Evolutionary conservation across 2,797 vertebrate genomes (phyloP).

Genomic region (Danio choprae): DNA sequence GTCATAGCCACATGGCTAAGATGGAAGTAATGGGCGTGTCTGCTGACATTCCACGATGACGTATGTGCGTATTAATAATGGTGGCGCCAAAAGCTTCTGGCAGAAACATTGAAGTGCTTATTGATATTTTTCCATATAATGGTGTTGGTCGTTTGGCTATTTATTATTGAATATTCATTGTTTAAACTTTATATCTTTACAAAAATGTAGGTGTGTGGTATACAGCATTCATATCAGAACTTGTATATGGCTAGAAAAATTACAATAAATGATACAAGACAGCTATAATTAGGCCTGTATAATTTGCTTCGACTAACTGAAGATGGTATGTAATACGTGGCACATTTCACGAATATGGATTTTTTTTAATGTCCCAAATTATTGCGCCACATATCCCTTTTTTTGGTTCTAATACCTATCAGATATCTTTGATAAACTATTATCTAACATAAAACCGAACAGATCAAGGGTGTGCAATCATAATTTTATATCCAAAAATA

Average conservation of each 20-base stretch:
- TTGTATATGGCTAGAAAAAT: neutral
- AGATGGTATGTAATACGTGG: neutral
- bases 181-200: neutral
- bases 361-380: neutral
- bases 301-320: neutral
- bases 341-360: neutral
- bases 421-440: neutral
- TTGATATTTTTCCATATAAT: neutral
- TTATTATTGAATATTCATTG: neutral
- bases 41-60: constrained; percentile 43
- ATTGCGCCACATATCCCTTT: neutral
- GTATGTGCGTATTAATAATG: neutral
- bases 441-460: neutral
- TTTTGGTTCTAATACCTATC: neutral
- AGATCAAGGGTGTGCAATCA: neutral
- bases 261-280: neutral
- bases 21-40: constrained; percentile 48
- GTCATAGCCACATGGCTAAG: constrained; percentile 50
- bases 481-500: neutral
- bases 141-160: neutral
- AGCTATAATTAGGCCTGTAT: neutral
- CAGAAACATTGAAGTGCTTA: too few species aligned
- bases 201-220: neutral
- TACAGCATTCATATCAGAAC: too few species aligned
- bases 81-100: constrained; percentile 31